Conservation (phyloP, 2,113 vertebrate species). For the Dicerorhinus sumatrensis region DNA sequence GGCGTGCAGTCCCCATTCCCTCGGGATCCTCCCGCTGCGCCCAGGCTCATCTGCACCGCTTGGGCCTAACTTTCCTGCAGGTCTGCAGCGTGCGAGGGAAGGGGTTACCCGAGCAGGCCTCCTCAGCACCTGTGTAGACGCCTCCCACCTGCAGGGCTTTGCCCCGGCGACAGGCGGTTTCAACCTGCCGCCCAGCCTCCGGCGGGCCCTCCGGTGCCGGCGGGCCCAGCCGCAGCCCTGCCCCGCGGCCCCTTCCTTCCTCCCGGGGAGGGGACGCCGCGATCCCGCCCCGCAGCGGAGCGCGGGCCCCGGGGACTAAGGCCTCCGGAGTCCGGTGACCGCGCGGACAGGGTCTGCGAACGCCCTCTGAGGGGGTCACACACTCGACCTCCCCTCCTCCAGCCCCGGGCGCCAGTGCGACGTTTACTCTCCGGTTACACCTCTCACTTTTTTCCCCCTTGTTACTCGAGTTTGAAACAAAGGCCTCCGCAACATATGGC, state of each 20-base stretch:
- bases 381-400: background rate
- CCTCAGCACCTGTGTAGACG: background rate
- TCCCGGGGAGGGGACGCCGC: accelerated
- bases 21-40: background rate
- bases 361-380: background rate
- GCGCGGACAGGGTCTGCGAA: background rate
- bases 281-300: background rate
- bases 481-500: slow-evolving; percentile 71
- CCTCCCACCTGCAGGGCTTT: background rate
- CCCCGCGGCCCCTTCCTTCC: background rate
- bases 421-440: background rate
- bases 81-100: no score
- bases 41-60: accelerated
- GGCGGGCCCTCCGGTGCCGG: accelerated
- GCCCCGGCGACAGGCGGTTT: accelerated
- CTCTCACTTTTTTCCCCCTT: background rate
- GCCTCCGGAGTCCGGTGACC: accelerated
- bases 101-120: accelerated
- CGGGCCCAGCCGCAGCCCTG: background rate
- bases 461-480: slow-evolving; percentile 73
- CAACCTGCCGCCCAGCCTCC: background rate
- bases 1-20: background rate
- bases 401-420: background rate
- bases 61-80: background rate
- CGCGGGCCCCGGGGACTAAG: background rate